These are phyloP conservation scores for Xenopus petersii DNA, from an alignment of 2,797 vertebrate species.

Conservation along the genomic window DNA sequence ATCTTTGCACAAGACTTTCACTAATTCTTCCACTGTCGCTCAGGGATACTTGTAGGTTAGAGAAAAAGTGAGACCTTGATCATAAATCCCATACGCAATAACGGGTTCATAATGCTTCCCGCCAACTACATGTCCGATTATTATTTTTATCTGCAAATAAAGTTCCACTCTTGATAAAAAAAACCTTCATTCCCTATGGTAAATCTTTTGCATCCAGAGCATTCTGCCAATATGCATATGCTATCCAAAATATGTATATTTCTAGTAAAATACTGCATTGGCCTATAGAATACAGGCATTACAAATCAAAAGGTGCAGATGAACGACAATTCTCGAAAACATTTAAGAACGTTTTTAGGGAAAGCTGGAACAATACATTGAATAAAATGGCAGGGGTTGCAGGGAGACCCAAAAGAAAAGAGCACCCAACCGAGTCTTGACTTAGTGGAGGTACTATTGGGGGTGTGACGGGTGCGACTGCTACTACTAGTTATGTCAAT, in stretches of 20 bases:
- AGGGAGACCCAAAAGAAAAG: no score
- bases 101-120: slow-evolving; percentile 57
- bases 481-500: no score
- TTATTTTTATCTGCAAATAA: slow-evolving; percentile 56
- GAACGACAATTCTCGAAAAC: no score
- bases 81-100: slow-evolving; percentile 57
- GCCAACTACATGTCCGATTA: slow-evolving; percentile 53
- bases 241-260: slow-evolving; percentile 43
- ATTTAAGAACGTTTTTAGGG: no score
- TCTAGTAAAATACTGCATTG: slow-evolving; percentile 38
- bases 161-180: slow-evolving; percentile 54
- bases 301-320: not conserved
- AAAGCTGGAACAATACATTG: no score
- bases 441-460: no score
- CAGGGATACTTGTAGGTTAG: slow-evolving; percentile 52
- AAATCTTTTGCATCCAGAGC: slow-evolving; percentile 52
- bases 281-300: slow-evolving; percentile 39
- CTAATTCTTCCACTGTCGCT: slow-evolving; percentile 38
- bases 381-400: no score
- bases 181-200: slow-evolving; percentile 49
- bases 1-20: not conserved
- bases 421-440: no score
- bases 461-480: no score
- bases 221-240: slow-evolving; percentile 22
- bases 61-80: slow-evolving; percentile 53